Percentiles rank a stretch among this genome's conserved stretches.
Conservation (phyloP, 2,113 vertebrate species). For the Noturus placidus region DNA sequence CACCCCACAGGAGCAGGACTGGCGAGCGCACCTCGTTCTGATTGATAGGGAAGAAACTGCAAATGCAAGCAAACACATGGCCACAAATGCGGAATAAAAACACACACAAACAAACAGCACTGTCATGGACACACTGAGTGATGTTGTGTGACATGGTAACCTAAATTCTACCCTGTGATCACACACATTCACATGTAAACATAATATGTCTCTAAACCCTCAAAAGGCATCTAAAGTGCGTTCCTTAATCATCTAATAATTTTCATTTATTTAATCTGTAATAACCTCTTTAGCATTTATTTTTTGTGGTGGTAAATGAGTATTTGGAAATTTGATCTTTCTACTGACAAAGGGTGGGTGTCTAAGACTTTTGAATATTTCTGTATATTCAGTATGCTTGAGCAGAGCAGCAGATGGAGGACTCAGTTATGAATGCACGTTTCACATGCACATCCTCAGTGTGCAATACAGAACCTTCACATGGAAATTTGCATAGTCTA, state of each 20-base stretch:
- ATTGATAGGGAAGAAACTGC: conserved; percentile 87
- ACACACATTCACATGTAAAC: neutral
- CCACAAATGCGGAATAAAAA: neutral
- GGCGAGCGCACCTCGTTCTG: conserved; percentile 86
- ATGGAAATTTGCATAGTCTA: neutral
- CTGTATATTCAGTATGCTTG: neutral
- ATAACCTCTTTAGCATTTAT: too few species aligned
- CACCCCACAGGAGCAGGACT: conserved; percentile 91
- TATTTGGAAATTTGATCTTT: too few species aligned
- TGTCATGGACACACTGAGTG: neutral
- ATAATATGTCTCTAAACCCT: neutral
- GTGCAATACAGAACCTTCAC: conserved; percentile 3
- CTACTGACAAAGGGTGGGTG: too few species aligned
- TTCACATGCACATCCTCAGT: conserved; percentile 50
- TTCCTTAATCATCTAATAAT: neutral
- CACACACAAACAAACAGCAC: neutral
- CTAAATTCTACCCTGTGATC: neutral
- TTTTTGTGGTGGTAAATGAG: too few species aligned
- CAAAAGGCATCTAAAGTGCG: neutral
- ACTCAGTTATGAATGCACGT: conserved; percentile 54
- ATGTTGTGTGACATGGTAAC: neutral
- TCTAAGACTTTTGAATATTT: too few species aligned
- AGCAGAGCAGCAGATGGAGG: conserved; percentile 69
- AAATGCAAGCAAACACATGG: neutral
- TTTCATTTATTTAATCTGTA: too few species aligned